These are phyloP conservation scores for Pissodes strobi DNA, from an alignment of 1,140 invertebrate species.

Conservation along the genomic window DNA sequence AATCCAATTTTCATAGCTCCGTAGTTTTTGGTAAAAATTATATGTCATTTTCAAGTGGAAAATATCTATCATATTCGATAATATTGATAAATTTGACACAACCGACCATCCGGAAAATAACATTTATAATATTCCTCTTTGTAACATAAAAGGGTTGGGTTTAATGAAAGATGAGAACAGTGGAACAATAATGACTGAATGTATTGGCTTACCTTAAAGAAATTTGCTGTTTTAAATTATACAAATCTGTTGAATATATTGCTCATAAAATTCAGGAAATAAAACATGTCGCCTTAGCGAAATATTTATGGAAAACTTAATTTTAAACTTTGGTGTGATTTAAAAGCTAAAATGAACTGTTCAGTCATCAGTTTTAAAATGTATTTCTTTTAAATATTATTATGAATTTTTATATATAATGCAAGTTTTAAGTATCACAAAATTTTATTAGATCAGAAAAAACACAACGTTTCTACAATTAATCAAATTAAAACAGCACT, in stretches of 20 bases:
- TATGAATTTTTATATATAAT: conserved; percentile 33
- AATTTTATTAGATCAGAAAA: conserved; percentile 31
- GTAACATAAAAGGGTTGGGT: conserved; percentile 59
- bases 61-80: conserved; percentile 43
- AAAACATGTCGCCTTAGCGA: too few species aligned
- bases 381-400: conserved; percentile 44
- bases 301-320: conserved; percentile 52
- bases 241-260: too few species aligned
- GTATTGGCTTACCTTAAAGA: conserved; percentile 55
- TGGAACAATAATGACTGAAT: conserved; percentile 53
- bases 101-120: conserved; percentile 47
- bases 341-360: conserved; percentile 46
- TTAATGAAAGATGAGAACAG: conserved; percentile 60
- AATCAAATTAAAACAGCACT: conserved; percentile 41
- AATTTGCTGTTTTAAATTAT: too few species aligned
- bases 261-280: too few species aligned
- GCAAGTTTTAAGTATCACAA: conserved; percentile 19
- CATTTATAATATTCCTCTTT: conserved; percentile 42
- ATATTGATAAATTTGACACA: conserved; percentile 45
- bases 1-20: conserved; percentile 44
- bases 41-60: conserved; percentile 51
- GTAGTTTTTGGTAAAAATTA: conserved; percentile 52
- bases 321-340: conserved; percentile 19
- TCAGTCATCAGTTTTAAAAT: conserved; percentile 37
- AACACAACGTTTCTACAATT: conserved; percentile 38